Evolutionary conservation across 1,140 invertebrate species (phyloP).

Genomic region (Cataglyphis hispanica): DNA sequence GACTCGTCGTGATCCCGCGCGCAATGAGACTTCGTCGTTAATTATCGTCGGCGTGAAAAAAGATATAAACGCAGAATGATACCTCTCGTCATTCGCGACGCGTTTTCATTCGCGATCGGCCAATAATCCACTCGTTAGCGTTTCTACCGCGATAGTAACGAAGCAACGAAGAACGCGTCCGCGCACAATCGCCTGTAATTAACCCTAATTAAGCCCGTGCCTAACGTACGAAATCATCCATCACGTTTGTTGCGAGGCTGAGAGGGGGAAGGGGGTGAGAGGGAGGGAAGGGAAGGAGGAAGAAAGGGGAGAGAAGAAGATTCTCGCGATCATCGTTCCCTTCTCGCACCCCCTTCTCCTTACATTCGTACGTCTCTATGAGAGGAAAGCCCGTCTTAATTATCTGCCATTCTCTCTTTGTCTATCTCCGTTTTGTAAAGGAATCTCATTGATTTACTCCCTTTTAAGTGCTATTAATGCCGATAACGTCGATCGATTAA

Average conservation of each 20-base stretch:
- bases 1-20: conserved; percentile 67
- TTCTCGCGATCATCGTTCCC: conserved; percentile 23
- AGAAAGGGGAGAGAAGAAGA: not conserved
- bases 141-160: conserved; percentile 72
- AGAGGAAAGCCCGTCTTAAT: conserved; percentile 72
- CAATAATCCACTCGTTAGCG: conserved; percentile 77
- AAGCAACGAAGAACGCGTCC: conserved; percentile 62
- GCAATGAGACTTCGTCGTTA: conserved; percentile 69
- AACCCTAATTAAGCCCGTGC: conserved; percentile 79
- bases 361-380: conserved; percentile 11
- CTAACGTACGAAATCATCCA: conserved; percentile 74
- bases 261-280: not conserved
- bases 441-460: conserved; percentile 68
- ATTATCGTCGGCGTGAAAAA: conserved; percentile 62
- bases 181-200: conserved; percentile 80
- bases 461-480: conserved; percentile 63
- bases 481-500: conserved; percentile 69
- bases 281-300: not conserved
- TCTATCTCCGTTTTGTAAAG: conserved; percentile 14
- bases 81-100: conserved; percentile 19
- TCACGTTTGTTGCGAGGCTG: conserved; percentile 55
- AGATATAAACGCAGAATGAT: not conserved
- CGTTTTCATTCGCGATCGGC: conserved; percentile 68
- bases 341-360: too few species aligned
- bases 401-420: conserved; percentile 51